Evolutionary conservation across 2,113 vertebrate species (phyloP).

Genomic region (Urocitellus parryii): DNA sequence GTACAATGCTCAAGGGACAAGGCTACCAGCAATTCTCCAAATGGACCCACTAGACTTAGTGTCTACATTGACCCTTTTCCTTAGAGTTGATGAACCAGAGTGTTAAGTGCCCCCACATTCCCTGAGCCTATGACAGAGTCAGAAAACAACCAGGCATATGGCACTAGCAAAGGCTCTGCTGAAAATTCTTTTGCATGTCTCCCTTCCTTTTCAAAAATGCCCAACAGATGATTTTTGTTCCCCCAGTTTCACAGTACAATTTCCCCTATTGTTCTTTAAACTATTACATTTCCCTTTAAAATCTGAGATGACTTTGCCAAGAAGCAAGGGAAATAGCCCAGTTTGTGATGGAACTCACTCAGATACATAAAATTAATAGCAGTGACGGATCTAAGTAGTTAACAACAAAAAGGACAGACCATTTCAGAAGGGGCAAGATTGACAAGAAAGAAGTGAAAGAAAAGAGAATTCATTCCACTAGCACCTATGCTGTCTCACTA

Average conservation of each 20-base stretch:
- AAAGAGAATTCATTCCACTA: neutral
- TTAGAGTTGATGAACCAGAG: neutral
- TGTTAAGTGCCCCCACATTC: neutral
- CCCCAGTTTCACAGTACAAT: conserved; percentile 55
- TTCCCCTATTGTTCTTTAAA: conserved; percentile 63
- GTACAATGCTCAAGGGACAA: neutral
- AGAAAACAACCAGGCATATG: neutral
- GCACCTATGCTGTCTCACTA: neutral
- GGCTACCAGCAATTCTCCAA: neutral
- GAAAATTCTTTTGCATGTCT: neutral
- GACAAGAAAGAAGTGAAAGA: neutral
- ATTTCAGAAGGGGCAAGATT: neutral
- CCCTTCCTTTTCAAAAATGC: conserved; percentile 48
- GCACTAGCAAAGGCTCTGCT: neutral
- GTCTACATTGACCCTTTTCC: neutral
- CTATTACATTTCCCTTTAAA: conserved; percentile 54
- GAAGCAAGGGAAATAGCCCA: conserved; percentile 35
- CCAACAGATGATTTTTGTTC: conserved; percentile 52
- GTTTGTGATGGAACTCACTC: neutral
- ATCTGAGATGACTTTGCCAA: conserved; percentile 57
- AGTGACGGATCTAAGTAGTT: neutral
- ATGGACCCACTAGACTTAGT: neutral
- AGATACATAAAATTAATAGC: neutral
- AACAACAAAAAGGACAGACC: neutral
- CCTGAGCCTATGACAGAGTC: neutral